Base-by-base conservation (phyloP, 2,888 invertebrate species). In the Cryptocephalus moraei region DNA sequence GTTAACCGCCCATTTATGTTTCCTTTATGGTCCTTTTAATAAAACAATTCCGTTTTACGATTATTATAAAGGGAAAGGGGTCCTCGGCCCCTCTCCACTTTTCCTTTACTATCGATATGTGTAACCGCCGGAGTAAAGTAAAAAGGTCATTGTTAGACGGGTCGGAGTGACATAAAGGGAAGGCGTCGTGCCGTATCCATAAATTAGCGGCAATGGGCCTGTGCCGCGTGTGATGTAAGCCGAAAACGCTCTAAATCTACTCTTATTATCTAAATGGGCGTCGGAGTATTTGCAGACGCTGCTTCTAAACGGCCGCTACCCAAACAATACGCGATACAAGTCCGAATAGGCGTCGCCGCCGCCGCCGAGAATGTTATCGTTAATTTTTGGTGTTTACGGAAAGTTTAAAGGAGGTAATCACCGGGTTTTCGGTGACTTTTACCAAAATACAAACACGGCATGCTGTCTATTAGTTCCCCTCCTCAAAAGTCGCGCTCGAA, bases 251-350 rank as follows among this genome's bases (percentile, higher is more conserved):
- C 62, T 67, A 66, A 67, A 68, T 67, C 67, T 65, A 63, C 65
- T 65, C 64, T 64, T 67, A 66, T 66, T 68, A 68, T 68, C 68
- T 68, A 68, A 67, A 68, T 67, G 67, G 65, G 65, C 62, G 65
- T 61, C 63, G 60, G 63, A 65, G 65, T 66, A 68, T 67, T 67
- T 67, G 66, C 65, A 66, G 64, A 66, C 63, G 62, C 39, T 43
- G 22, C 22, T 22, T 22, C 22, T 22, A 6, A 33, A 22, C 22
- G 22, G 22, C 22, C 22, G 22, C 22, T 22, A 22, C 22, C 6
- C 22, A 22, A 22, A 22, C 22, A 22, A 22, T 22, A 22, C 22
- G 22, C 22, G 22, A 22, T 22, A 22, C 22, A 22, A 2, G 22
- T 22, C 22, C 22, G 59, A 62, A 60, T 62, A 62, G 62, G 61